A percentile compares a stretch with the other conserved stretches of the same genome.
phyloP scores from a whole-genome alignment of 2,888 invertebrate species.

The Cosmia pyralina region DNA sequence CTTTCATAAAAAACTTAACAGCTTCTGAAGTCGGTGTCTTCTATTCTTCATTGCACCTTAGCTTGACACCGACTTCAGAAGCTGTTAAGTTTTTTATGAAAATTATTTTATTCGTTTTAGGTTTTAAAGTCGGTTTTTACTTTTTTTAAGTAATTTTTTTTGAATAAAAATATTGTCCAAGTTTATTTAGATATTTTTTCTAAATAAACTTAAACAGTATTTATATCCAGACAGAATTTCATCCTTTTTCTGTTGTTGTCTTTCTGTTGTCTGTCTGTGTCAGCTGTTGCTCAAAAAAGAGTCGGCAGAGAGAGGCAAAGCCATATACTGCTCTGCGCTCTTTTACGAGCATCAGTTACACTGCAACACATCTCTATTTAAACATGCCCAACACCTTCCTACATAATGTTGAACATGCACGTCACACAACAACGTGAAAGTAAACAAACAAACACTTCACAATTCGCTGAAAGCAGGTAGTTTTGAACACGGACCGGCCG shows the following conservation, averaged over 20 bases:
- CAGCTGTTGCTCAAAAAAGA: not conserved
- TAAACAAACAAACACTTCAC: constrained; percentile 53
- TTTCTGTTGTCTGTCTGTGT: no score
- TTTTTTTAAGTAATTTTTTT: no score
- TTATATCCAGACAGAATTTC: not conserved
- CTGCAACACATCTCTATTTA: not conserved
- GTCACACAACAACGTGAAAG: constrained; percentile 18
- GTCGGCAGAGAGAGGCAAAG: not conserved
- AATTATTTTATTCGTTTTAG: no score
- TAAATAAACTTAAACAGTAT: no score
- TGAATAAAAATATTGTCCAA: no score
- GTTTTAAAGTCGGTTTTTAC: no score
- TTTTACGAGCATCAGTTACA: constrained; percentile 7
- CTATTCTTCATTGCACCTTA: no score
- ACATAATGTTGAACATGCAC: not conserved
- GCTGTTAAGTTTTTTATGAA: no score
- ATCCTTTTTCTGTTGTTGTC: no score
- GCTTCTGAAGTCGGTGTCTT: no score
- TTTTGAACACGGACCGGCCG: constrained; percentile 7
- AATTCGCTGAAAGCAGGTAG: constrained; percentile 47
- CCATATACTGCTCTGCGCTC: not conserved
- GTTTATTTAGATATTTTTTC: not conserved
- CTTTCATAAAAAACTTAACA: no score
- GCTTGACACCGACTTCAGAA: no score
- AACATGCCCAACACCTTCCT: not conserved